phyloP scores from a whole-genome alignment of 2,888 invertebrate species.

The Andrena chrysosceles region DNA sequence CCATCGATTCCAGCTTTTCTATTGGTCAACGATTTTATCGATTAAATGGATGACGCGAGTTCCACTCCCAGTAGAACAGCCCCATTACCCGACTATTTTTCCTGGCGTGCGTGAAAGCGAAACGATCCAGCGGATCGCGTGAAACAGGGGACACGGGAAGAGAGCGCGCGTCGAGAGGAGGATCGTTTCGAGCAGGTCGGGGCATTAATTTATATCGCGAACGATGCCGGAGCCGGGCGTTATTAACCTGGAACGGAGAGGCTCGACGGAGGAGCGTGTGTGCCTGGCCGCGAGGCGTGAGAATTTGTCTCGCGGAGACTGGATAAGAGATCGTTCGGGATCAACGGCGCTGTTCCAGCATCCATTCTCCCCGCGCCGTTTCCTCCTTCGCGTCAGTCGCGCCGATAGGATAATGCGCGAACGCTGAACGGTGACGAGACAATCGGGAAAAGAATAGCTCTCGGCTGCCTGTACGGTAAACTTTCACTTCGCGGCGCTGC shows the following conservation, averaged over 20 bases:
- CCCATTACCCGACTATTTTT: not conserved
- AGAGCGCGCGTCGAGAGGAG: conserved; percentile 35
- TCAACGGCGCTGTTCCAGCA: conserved; percentile 61
- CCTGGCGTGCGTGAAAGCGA: conserved; percentile 56
- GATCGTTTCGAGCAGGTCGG: conserved; percentile 57
- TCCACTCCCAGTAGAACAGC: not conserved
- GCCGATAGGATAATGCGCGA: conserved; percentile 54
- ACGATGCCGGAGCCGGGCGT: conserved; percentile 46
- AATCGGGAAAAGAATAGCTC: conserved; percentile 66
- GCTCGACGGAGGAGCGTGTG: conserved; percentile 20
- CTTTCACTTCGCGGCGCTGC: conserved; percentile 70
- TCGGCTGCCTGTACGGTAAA: conserved; percentile 49
- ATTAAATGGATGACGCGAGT: too few relatives aligned
- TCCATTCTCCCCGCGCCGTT: conserved; percentile 62
- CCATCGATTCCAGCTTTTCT: too few relatives aligned
- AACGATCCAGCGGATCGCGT: conserved; percentile 48
- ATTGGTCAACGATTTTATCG: too few relatives aligned
- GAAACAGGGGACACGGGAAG: conserved; percentile 42
- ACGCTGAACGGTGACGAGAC: conserved; percentile 68
- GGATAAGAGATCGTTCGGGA: conserved; percentile 67
- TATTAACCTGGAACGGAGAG: conserved; percentile 61
- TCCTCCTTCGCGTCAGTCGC: conserved; percentile 42
- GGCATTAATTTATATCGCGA: conserved; percentile 66
- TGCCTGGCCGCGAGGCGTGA: conserved; percentile 68
- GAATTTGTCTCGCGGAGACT: conserved; percentile 71